These are phyloP conservation scores for Dipodomys spectabilis DNA, from an alignment of 2,113 vertebrate species.

Conservation along the genomic window DNA sequence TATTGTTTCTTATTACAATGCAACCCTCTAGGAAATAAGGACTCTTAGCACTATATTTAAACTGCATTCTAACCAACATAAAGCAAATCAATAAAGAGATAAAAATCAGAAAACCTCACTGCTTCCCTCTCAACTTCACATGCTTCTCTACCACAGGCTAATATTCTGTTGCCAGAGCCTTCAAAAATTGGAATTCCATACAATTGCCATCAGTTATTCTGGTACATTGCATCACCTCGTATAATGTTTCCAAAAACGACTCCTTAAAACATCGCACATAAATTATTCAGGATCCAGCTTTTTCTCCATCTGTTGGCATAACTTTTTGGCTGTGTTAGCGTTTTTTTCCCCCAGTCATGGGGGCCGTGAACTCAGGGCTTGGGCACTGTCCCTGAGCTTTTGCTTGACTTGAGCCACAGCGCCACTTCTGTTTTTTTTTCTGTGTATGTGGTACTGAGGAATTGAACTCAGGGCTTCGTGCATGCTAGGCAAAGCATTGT, in stretches of 20 bases:
- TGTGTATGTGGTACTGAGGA: too few relatives aligned
- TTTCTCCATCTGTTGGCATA: conserved; percentile 29
- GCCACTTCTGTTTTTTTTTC: too few relatives aligned
- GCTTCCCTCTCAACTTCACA: not conserved
- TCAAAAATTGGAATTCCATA: not conserved
- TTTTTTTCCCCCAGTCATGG: not conserved
- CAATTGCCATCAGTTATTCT: not conserved
- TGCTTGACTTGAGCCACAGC: too few relatives aligned
- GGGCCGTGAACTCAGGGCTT: too few relatives aligned
- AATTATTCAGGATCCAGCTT: conserved; percentile 6
- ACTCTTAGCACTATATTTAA: conserved; percentile 11
- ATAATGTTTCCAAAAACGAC: not conserved
- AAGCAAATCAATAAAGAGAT: not conserved
- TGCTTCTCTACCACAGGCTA: not conserved
- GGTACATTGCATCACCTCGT: not conserved
- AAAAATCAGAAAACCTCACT: not conserved
- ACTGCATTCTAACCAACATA: not conserved
- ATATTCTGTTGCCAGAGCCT: not conserved
- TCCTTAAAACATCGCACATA: not conserved
- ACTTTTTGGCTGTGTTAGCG: not conserved
- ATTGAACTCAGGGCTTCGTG: too few relatives aligned
- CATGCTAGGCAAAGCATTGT: too few relatives aligned
- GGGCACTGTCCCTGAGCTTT: too few relatives aligned
- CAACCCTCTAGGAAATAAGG: not conserved
- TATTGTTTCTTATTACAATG: not conserved